phyloP scores from a whole-genome alignment of 2,113 vertebrate species.

The Caranx ignobilis region DNA sequence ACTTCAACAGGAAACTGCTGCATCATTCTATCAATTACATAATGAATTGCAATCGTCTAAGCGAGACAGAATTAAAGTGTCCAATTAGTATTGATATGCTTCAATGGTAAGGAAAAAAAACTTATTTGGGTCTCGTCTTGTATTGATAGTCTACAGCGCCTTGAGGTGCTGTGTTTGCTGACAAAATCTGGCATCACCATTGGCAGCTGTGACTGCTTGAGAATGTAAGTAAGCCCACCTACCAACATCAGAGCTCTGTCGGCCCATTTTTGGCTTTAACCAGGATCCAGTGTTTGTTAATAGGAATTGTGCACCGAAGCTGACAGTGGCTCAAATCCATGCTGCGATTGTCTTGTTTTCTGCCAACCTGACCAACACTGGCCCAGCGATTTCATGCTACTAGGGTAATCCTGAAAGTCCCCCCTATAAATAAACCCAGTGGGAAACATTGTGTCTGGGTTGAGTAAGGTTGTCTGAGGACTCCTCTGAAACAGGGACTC shows the following conservation, averaged over 20 bases:
- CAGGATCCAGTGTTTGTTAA: not conserved
- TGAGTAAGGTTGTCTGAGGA: not conserved
- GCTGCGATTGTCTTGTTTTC: slow-evolving; percentile 13
- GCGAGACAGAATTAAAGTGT: not conserved
- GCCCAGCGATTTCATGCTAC: slow-evolving; percentile 25
- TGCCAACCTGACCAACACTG: not conserved
- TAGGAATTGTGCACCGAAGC: slow-evolving; percentile 26
- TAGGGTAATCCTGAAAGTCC: slow-evolving; percentile 13
- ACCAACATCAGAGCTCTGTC: slow-evolving; percentile 1
- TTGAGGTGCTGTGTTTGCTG: not conserved
- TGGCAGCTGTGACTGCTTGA: not conserved
- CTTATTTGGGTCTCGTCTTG: not conserved
- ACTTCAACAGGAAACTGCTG: not conserved
- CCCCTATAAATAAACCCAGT: slow-evolving; percentile 13
- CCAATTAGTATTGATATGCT: not conserved
- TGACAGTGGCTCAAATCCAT: slow-evolving; percentile 17
- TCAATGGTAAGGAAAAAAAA: not conserved
- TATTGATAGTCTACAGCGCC: not conserved
- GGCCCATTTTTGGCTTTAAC: not conserved
- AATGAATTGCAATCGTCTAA: slow-evolving; percentile 1
- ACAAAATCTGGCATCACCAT: not conserved
- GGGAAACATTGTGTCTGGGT: not conserved
- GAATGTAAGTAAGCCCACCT: not conserved
- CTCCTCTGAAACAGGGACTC: not conserved
- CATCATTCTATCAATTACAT: slow-evolving; percentile 20